Base-by-base conservation (phyloP, 2,113 vertebrate genomes). In the Charina bottae region DNA sequence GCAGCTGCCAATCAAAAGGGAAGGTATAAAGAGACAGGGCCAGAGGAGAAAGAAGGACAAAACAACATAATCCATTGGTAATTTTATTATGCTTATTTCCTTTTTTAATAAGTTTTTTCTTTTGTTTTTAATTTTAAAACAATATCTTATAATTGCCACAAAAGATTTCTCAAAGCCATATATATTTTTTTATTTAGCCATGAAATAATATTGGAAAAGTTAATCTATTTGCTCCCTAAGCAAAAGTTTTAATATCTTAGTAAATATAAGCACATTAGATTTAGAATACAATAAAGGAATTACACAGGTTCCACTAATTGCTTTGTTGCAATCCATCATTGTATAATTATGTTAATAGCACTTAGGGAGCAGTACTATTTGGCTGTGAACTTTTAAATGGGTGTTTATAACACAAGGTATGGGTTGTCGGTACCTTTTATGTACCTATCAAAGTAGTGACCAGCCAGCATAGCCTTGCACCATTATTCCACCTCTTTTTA, bases 321-420 rank as follows among this genome's bases (percentile, higher is more conserved):
- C 60, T 94, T 83, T 78, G 62, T 94, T 84, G 21, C 60, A 90
- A 91, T 92, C 2, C 72, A 19, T 92, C 85, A 15, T 6, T 33
- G 37, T 83, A 59, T 7, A 23, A 53, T 0, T 85, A 55, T 78
- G 49, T 21, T 28, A 85, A 59, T 46, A 53, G 9, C 3, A 2
- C 0, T 26, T 17, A 59, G 90, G 23, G 23, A 89, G 0, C 17
- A 78, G 72, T 21, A 78, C 33, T 78, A 21, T 78, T 78, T 78
- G 17, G 0, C 33, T 42, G 11, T 33, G 33, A 87, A 87, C 17
- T 78, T 42, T 37, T 21, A 42, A 78, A 78, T 2, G 17, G 15
- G 33, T 4, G 21, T 78, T 17, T 78, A 42, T 19, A 42, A 78
- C 72, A 78, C 17, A 78, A 78, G 72, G 4, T 78, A 17, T 37